Percentiles rank a stretch among this genome's conserved stretches.
These are phyloP conservation scores for Ormyrus rosae DNA, from an alignment of 2,888 invertebrate species.

Conservation along the genomic window DNA sequence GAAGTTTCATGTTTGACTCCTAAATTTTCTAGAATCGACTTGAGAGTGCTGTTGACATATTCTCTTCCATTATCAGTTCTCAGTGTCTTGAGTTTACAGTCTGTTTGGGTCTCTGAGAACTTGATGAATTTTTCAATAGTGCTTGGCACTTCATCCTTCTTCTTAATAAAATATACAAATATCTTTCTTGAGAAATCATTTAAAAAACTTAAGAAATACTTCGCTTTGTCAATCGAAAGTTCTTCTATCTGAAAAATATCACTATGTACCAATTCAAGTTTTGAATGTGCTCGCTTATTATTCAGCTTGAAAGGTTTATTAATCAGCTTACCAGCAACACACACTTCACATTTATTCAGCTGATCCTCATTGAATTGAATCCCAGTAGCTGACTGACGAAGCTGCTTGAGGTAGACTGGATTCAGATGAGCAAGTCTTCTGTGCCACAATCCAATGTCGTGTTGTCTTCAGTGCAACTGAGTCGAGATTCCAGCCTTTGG, in stretches of 20 bases:
- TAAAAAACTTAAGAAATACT: constrained; percentile 7
- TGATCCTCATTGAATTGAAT: neutral
- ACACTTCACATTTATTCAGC: neutral
- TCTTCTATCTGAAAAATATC: neutral
- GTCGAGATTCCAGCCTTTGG: too few relatives aligned
- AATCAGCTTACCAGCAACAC: neutral
- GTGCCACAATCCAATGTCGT: constrained; percentile 6
- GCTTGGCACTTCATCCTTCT: constrained; percentile 1
- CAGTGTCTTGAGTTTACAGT: neutral
- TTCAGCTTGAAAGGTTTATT: neutral
- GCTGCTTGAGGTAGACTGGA: neutral
- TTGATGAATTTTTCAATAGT: neutral
- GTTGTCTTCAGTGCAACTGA: neutral
- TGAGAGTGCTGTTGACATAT: neutral
- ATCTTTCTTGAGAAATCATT: constrained; percentile 6
- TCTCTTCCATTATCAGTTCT: neutral
- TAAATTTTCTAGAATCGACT: neutral
- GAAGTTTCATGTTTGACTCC: neutral
- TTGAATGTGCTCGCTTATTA: neutral
- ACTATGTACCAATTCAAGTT: neutral
- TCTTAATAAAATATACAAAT: neutral
- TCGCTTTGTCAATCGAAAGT: neutral
- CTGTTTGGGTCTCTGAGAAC: neutral
- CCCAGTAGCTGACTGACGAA: neutral
- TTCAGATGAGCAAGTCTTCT: constrained; percentile 10